Conservation (phyloP, 2,888 invertebrate species). For the Drosophila ezoana region DNA sequence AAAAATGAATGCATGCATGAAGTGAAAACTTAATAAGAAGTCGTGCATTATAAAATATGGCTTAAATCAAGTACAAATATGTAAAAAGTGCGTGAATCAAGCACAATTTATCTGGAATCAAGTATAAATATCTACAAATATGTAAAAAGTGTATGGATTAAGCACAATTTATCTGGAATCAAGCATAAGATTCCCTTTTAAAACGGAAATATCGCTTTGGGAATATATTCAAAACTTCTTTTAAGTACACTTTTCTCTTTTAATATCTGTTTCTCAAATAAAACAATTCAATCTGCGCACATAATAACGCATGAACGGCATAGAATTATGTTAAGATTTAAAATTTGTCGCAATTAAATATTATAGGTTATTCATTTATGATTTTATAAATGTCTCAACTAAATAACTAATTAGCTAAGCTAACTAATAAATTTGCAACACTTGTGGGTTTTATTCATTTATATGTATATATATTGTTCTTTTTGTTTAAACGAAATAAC, state of each 20-base stretch:
- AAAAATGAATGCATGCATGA: no score
- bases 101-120: no score
- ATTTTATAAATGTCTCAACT: conserved; percentile 21
- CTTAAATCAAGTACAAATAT: no score
- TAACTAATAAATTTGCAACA: conserved; percentile 34
- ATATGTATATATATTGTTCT: not conserved
- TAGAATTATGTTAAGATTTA: conserved; percentile 17
- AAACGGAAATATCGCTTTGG: no score
- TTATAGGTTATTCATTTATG: conserved; percentile 38
- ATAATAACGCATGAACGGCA: conserved; percentile 64
- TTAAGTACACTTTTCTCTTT: not conserved
- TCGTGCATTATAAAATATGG: no score
- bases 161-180: no score
- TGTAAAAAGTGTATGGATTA: no score
- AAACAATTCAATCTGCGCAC: not conserved
- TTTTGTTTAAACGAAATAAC: conserved; percentile 6
- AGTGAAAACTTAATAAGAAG: no score
- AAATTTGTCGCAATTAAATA: conserved; percentile 25
- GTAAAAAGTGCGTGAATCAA: no score
- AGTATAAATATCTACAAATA: no score
- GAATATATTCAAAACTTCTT: no score
- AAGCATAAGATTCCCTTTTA: no score
- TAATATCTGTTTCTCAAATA: not conserved
- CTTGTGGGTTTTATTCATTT: not conserved
- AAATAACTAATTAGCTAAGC: conserved; percentile 43